Evolutionary conservation across 2,888 invertebrate species (phyloP).

Genomic region (Plusia festucae): DNA sequence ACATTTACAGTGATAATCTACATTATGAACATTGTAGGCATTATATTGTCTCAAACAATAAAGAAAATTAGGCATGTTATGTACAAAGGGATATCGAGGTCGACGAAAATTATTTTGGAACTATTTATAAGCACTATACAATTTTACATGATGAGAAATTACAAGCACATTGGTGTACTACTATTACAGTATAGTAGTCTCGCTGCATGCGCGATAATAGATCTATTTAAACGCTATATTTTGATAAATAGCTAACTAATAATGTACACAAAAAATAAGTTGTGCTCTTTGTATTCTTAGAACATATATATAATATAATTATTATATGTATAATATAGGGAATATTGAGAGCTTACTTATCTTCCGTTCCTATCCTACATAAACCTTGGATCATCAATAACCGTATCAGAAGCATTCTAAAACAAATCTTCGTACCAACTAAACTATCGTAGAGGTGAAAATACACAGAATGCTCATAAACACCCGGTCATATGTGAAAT

Average conservation of each 20-base stretch:
- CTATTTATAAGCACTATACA: constrained; percentile 87
- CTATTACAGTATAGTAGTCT: constrained; percentile 55
- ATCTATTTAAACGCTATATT: constrained; percentile 54
- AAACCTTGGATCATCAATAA: constrained; percentile 33
- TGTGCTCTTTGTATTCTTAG: constrained; percentile 64
- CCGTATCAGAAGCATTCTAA: constrained; percentile 50
- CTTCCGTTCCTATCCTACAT: constrained; percentile 47
- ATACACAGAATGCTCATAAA: no score
- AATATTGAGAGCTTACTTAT: constrained; percentile 48
- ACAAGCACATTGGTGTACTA: constrained; percentile 74
- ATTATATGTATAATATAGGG: constrained; percentile 45
- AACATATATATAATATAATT: constrained; percentile 32
- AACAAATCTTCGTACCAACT: constrained; percentile 53
- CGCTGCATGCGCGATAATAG: constrained; percentile 52
- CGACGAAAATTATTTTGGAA: constrained; percentile 68
- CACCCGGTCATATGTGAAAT: no score
- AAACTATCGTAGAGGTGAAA: constrained; percentile 47
- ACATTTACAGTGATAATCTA: constrained; percentile 85
- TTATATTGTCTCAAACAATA: constrained; percentile 84
- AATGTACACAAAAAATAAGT: constrained; percentile 70
- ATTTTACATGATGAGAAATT: constrained; percentile 80
- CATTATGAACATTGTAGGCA: constrained; percentile 86
- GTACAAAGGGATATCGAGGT: constrained; percentile 78
- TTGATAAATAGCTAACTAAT: constrained; percentile 69
- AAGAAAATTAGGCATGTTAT: constrained; percentile 80